Percentiles rank a stretch among this genome's conserved stretches.
phyloP scores from a whole-genome alignment of 2,888 invertebrate species.

The Litoditis marina region DNA sequence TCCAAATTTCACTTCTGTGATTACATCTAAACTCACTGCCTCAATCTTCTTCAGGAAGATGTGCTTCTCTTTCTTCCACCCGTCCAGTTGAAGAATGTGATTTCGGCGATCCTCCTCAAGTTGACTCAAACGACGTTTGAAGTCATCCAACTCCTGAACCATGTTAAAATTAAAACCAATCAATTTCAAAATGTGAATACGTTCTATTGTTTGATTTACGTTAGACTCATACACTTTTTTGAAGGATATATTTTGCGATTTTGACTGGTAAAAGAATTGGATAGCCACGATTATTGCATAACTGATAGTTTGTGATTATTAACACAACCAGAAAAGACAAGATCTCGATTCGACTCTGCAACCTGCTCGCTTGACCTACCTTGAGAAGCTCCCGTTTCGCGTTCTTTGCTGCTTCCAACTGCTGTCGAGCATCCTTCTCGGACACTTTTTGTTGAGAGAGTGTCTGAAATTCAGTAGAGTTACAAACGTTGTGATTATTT shows the following conservation, averaged over 20 bases:
- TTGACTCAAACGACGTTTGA: slow-evolving; percentile 48
- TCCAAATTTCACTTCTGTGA: not conserved
- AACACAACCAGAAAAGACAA: too few relatives aligned
- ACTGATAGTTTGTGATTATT: too few relatives aligned
- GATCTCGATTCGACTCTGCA: too few relatives aligned
- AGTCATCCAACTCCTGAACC: slow-evolving; percentile 50
- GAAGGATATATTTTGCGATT: too few relatives aligned
- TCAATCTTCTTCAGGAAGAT: slow-evolving; percentile 59
- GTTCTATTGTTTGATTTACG: slow-evolving; percentile 52
- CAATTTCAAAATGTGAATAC: slow-evolving; percentile 49
- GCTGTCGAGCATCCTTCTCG: slow-evolving; percentile 55
- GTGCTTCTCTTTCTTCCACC: slow-evolving; percentile 58
- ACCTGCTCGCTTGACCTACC: too few relatives aligned
- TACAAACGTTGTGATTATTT: too few relatives aligned
- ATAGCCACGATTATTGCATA: too few relatives aligned
- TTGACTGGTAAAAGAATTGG: too few relatives aligned
- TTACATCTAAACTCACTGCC: slow-evolving; percentile 30
- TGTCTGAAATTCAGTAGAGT: slow-evolving; percentile 42
- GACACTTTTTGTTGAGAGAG: slow-evolving; percentile 46
- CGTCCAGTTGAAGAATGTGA: slow-evolving; percentile 43
- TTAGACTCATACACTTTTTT: too few relatives aligned
- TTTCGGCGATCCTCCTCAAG: slow-evolving; percentile 50
- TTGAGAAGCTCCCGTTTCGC: slow-evolving; percentile 52
- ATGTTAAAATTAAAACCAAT: slow-evolving; percentile 55
- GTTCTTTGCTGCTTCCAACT: slow-evolving; percentile 55